Evolutionary conservation across 2,797 vertebrate genomes (phyloP).

Genomic region (Morelia viridis): DNA sequence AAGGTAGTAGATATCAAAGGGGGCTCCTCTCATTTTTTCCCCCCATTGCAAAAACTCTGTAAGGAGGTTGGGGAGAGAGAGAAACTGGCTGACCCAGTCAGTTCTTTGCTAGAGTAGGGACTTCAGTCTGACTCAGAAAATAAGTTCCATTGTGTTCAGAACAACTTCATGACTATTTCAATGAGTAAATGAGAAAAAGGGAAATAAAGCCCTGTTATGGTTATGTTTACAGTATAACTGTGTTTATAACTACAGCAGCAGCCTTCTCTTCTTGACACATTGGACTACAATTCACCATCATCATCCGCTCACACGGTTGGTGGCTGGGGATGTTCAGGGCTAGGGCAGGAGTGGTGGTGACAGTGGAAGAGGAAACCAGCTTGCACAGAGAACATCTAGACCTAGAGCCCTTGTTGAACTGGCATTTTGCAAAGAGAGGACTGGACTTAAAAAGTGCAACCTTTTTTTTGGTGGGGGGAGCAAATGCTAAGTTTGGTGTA

Average conservation of each 20-base stretch:
- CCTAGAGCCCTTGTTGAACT: background rate
- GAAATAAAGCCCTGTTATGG: background rate
- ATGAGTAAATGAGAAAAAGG: background rate
- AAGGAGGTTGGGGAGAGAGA: background rate
- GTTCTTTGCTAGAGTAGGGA: background rate
- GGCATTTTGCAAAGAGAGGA: background rate
- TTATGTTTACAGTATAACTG: background rate
- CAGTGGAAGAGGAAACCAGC: background rate
- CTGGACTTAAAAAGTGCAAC: background rate
- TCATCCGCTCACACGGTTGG: background rate
- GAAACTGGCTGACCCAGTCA: background rate
- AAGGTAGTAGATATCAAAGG: background rate
- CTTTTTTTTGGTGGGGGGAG: background rate
- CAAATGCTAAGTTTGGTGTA: background rate
- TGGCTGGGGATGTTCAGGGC: background rate
- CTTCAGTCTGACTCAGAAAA: background rate
- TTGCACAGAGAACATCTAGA: background rate
- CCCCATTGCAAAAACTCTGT: background rate
- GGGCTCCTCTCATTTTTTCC: background rate
- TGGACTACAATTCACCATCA: background rate
- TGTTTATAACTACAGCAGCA: background rate
- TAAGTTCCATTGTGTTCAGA: background rate
- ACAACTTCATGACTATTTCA: background rate
- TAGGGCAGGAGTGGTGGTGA: background rate
- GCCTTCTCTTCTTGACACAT: background rate